Evolutionary conservation across 2,888 invertebrate genomes (phyloP).

Genomic region (Chaetogeoica ovagalla): DNA sequence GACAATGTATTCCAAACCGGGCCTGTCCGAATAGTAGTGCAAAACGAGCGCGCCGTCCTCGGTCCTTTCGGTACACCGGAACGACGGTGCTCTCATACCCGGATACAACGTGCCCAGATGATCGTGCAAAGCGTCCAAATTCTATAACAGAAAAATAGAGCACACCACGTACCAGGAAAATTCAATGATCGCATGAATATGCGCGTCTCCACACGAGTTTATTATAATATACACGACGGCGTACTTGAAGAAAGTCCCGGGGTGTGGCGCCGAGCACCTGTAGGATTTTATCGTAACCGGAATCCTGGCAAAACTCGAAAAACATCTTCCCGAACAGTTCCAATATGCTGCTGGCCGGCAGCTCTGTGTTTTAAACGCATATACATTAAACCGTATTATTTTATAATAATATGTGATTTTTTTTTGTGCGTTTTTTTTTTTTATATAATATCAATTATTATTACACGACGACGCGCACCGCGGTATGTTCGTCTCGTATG

Average conservation of each 20-base stretch:
- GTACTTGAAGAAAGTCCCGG: conserved; percentile 88
- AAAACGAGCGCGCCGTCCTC: conserved; percentile 87
- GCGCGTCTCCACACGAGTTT: too few species aligned
- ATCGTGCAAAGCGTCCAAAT: conserved; percentile 93
- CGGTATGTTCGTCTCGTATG: too few species aligned
- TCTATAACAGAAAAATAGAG: conserved; percentile 64
- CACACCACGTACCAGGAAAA: too few species aligned
- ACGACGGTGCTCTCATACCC: conserved; percentile 93
- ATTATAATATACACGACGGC: not conserved
- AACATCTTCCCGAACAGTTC: conserved; percentile 92
- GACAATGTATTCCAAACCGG: conserved; percentile 91
- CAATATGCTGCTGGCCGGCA: conserved; percentile 85
- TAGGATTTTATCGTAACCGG: conserved; percentile 94
- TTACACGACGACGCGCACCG: too few species aligned
- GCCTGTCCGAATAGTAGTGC: conserved; percentile 94
- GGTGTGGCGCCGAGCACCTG: conserved; percentile 93
- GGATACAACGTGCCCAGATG: conserved; percentile 92
- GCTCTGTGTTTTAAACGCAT: conserved; percentile 66
- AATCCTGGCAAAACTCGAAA: conserved; percentile 94
- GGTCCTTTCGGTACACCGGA: conserved; percentile 87
- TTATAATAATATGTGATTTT: too few species aligned
- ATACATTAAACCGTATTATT: too few species aligned
- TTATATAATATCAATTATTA: too few species aligned
- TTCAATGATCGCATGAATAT: too few species aligned
- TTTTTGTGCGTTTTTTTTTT: too few species aligned